Evolutionary conservation across 2,113 vertebrate genomes (phyloP).

Genomic region (Balaenoptera acutorostrata): DNA sequence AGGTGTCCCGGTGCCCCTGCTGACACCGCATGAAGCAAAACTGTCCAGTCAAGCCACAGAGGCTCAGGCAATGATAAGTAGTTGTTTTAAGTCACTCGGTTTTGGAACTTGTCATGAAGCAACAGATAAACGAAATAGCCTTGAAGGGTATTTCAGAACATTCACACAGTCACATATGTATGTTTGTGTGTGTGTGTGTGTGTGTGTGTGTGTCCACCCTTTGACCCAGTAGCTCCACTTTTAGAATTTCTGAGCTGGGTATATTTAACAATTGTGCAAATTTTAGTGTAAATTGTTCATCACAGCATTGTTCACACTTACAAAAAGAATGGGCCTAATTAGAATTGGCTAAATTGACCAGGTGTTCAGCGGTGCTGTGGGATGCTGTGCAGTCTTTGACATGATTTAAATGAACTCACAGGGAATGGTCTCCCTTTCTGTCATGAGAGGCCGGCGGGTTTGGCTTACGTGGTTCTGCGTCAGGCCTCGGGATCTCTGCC

Average conservation of each 20-base stretch:
- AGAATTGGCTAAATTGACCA: not conserved
- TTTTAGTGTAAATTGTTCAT: not conserved
- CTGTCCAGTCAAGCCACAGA: not conserved
- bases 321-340: not conserved
- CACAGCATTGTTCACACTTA: not conserved
- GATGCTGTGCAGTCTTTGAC: not conserved
- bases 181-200: accelerated
- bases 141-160: not conserved
- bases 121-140: not conserved
- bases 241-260: not conserved
- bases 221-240: not conserved
- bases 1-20: not conserved
- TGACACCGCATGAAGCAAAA: not conserved
- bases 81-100: not conserved
- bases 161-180: accelerated
- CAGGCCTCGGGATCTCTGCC: not conserved
- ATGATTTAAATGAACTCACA: not conserved
- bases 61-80: not conserved
- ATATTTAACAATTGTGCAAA: not conserved
- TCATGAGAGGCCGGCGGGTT: not conserved
- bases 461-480: not conserved
- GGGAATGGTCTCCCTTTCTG: not conserved
- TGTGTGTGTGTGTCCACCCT: not conserved
- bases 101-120: not conserved
- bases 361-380: not conserved